Conservation (phyloP, 2,888 invertebrate genomes). For the Drosophila kokeensis region DNA sequence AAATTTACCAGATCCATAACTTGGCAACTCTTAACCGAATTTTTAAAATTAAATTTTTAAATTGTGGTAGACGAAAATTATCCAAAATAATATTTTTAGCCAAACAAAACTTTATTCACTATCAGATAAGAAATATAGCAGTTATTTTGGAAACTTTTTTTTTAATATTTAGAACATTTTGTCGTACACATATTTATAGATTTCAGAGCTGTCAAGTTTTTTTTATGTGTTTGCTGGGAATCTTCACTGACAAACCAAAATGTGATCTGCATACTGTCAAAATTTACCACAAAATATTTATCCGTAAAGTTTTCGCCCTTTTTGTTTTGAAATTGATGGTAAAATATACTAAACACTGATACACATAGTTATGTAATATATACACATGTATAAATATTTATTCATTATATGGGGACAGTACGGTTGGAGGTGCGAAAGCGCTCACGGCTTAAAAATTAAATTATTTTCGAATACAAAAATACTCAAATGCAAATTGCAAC, state of each 20-base stretch:
- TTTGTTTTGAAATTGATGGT: constrained; percentile 67
- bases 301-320: constrained; percentile 61
- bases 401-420: constrained; percentile 36
- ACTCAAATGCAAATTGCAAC: constrained; percentile 58
- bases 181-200: background rate
- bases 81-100: background rate
- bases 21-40: background rate
- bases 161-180: background rate
- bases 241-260: constrained; percentile 11
- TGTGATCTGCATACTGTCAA: constrained; percentile 73
- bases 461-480: constrained; percentile 49
- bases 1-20: background rate
- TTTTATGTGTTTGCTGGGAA: background rate
- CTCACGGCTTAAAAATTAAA: constrained; percentile 68
- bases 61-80: background rate
- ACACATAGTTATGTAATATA: background rate
- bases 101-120: background rate
- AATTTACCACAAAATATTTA: constrained; percentile 68
- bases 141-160: background rate
- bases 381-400: constrained; percentile 45
- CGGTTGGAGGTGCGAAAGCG: constrained; percentile 60
- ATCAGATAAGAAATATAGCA: background rate
- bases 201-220: background rate
- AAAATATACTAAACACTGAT: constrained; percentile 32
- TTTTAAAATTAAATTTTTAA: background rate